Evolutionary conservation across 2,797 vertebrate species (phyloP), one percentile per base, ranked within the genome.

Genomic region (Remorina albescens): DNA sequence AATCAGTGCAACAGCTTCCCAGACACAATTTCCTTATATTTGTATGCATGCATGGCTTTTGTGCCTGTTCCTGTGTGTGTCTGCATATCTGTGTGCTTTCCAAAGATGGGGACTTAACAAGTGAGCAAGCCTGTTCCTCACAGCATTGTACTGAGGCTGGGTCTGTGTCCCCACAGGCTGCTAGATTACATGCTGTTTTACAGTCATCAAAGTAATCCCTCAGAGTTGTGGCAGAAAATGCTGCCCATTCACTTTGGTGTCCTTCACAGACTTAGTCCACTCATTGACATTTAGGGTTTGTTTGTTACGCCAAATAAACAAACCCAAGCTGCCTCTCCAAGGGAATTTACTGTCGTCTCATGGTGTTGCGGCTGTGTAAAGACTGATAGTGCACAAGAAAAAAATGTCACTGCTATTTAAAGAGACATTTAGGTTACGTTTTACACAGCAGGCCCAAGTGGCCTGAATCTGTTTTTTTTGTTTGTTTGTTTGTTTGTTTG

Each of bases 131-230:
- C 87, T 79, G 80, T 91, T 88, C 66, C 76, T 86, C 55, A 50
- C 69, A 83, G 76, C 83, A 88, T 90, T 92, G 89, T 92, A 80
- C 78, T 34, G 57, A 85, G 86, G 83, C 89, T 90, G 88, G 93
- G 85, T 90, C 89, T 80, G 67, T 23, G 76, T 95, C 94, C 94
- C 95, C 73, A 73, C 67, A 77, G 94, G 90, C 91, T 69, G 81
- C 74, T 89, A 94, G 94, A 95, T 95, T 95, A 95, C 93, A 94
- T 84, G 91, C 93, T 90, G 91, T 91, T 94, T 91, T 89, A 90
- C 82, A 89, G 92, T 74, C 90, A 86, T 87, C 84, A 86, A 67
- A 89, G 90, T 95, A 95, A 95, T 94, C 94, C 94, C 80, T 88
- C 85, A 82, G 85, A 94, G 85, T 90, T 67, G 21, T 84, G 76